A percentile compares a stretch with the other conserved stretches of the same genome.
These are phyloP conservation scores for Peromyscus attwateri DNA, from an alignment of 2,797 vertebrate genomes.

Conservation along the genomic window DNA sequence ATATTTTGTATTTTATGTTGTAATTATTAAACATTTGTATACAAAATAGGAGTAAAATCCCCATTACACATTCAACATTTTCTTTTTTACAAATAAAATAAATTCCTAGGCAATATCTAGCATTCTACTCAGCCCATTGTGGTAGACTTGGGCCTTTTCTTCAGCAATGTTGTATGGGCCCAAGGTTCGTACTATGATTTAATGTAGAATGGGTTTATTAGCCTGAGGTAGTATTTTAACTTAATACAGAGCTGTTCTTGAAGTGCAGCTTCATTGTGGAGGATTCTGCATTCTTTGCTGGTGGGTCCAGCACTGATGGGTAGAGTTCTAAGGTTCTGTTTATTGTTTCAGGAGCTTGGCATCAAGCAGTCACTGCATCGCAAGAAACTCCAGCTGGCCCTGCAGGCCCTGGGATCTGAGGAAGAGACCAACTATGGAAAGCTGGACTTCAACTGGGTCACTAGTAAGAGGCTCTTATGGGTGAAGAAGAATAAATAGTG, in stretches of 20 bases:
- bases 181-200: neutral
- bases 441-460: slow-evolving; percentile 98
- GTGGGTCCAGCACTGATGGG: neutral
- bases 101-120: neutral
- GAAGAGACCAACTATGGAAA: slow-evolving; percentile 97
- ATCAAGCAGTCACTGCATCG: slow-evolving; percentile 96
- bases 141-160: neutral
- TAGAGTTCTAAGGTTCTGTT: slow-evolving; percentile 19
- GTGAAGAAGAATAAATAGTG: neutral
- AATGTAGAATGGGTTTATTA: neutral
- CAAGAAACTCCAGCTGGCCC: slow-evolving; percentile 97
- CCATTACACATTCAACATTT: neutral
- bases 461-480: slow-evolving; percentile 90
- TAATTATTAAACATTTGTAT: neutral
- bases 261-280: neutral
- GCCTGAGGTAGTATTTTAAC: neutral
- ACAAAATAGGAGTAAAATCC: slow-evolving; percentile 25
- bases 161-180: neutral
- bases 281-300: neutral
- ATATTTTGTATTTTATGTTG: neutral
- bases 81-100: neutral
- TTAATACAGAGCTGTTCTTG: neutral
- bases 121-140: neutral
- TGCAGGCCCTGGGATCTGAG: slow-evolving; percentile 97
- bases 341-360: slow-evolving; percentile 93